Evolutionary conservation across 2,113 vertebrate genomes (phyloP).

Genomic region (Jacana jacana): DNA sequence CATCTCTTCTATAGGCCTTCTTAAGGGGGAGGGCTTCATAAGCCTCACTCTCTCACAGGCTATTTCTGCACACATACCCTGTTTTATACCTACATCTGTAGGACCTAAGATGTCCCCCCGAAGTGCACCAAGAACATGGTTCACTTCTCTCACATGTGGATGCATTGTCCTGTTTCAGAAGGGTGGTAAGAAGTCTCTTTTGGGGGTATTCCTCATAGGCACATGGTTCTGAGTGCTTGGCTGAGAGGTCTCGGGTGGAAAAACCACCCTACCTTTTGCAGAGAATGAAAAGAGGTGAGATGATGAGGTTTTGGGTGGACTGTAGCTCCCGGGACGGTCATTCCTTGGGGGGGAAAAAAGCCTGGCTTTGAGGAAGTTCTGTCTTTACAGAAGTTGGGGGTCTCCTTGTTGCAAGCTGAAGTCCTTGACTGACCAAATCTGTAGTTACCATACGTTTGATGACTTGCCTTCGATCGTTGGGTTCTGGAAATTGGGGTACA

Average conservation of each 20-base stretch:
- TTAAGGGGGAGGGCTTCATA: too few species aligned
- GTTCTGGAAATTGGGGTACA: not conserved
- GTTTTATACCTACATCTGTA: not conserved
- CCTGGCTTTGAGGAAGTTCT: not conserved
- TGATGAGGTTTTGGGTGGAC: not conserved
- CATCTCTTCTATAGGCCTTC: too few species aligned
- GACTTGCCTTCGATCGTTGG: not conserved
- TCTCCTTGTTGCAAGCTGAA: not conserved
- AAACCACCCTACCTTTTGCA: not conserved
- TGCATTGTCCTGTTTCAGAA: not conserved
- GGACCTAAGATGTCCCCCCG: not conserved
- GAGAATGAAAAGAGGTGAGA: not conserved
- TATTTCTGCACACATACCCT: not conserved
- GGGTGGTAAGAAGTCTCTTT: not conserved
- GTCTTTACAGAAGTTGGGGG: not conserved
- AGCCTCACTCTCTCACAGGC: not conserved
- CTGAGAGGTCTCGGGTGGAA: not conserved
- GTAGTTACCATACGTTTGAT: not conserved
- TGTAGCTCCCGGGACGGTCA: not conserved
- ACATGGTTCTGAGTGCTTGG: not conserved
- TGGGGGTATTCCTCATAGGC: too few species aligned
- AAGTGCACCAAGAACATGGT: fast-evolving
- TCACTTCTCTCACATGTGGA: not conserved
- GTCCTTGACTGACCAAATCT: not conserved
- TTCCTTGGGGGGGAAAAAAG: not conserved